Evolutionary conservation across 1,140 invertebrate species (phyloP).

Genomic region (Nylanderia fulva): DNA sequence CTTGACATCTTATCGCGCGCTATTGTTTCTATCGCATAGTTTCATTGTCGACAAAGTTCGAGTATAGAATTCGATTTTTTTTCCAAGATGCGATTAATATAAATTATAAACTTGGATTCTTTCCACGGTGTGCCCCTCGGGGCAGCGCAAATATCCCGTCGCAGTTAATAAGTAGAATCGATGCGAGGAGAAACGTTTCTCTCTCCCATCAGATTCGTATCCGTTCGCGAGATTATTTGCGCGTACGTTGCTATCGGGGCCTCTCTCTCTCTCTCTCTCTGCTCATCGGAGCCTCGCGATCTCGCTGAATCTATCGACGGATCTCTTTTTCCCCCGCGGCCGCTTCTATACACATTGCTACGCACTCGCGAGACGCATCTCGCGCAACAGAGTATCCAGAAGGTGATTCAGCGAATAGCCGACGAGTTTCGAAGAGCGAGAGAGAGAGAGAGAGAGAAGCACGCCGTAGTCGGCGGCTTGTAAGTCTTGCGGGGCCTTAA

Average conservation of each 20-base stretch:
- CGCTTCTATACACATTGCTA: constrained; percentile 72
- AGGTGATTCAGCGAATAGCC: constrained; percentile 79
- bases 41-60: too few species aligned
- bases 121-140: not conserved
- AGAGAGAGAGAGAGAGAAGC: constrained; percentile 25
- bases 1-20: too few species aligned
- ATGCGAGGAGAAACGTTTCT: constrained; percentile 1
- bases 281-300: not conserved
- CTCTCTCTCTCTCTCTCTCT: too few species aligned
- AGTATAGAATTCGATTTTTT: not conserved
- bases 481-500: constrained; percentile 71
- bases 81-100: not conserved
- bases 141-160: not conserved
- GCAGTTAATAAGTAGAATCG: constrained; percentile 19
- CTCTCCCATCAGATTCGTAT: constrained; percentile 33
- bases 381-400: constrained; percentile 64
- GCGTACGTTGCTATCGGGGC: constrained; percentile 31
- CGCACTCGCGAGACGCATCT: constrained; percentile 64
- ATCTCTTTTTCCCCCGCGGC: constrained; percentile 31
- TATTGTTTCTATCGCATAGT: too few species aligned
- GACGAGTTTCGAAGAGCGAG: constrained; percentile 49
- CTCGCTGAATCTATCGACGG: constrained; percentile 44
- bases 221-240: constrained; percentile 26
- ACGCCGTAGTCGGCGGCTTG: constrained; percentile 64
- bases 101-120: not conserved